These are phyloP conservation scores for Menura novaehollandiae DNA, from an alignment of 2,113 vertebrate genomes.

Conservation along the genomic window DNA sequence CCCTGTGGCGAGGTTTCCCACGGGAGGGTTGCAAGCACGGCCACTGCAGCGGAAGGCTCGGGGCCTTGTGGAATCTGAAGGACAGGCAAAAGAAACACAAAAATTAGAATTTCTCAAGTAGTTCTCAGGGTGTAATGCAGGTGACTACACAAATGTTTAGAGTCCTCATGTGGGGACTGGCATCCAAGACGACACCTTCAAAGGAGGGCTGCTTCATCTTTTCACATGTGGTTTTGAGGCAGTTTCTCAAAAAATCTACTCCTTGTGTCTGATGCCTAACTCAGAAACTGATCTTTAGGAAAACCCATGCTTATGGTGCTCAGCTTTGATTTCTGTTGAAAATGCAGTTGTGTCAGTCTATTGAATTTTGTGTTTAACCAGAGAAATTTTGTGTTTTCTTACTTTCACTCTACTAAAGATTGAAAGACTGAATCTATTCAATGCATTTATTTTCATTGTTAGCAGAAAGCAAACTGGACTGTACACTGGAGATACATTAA, in stretches of 20 bases:
- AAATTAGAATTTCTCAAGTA: not conserved
- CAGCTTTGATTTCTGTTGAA: not conserved
- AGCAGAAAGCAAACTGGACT: not conserved
- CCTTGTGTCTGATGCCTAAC: not conserved
- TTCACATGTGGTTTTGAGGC: not conserved
- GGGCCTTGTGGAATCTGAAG: slow-evolving; percentile 28
- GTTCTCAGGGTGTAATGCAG: not conserved
- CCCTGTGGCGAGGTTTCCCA: slow-evolving; percentile 85
- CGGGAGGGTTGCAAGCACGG: slow-evolving; percentile 81
- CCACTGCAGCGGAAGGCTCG: slow-evolving; percentile 75
- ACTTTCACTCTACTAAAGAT: not conserved
- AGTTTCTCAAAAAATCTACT: not conserved
- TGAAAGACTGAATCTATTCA: not conserved
- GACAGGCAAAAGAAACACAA: not conserved
- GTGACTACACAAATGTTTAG: not conserved
- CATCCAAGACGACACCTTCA: not conserved
- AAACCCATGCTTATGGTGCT: not conserved
- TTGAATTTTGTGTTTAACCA: not conserved
- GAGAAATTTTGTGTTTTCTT: not conserved
- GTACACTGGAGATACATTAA: not conserved
- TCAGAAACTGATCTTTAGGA: not conserved
- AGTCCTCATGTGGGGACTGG: not conserved
- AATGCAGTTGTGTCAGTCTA: not conserved
- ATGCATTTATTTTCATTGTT: not conserved
- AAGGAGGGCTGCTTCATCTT: not conserved